Base-by-base conservation (phyloP, 2,888 invertebrate species). In the Morpho helenor region DNA sequence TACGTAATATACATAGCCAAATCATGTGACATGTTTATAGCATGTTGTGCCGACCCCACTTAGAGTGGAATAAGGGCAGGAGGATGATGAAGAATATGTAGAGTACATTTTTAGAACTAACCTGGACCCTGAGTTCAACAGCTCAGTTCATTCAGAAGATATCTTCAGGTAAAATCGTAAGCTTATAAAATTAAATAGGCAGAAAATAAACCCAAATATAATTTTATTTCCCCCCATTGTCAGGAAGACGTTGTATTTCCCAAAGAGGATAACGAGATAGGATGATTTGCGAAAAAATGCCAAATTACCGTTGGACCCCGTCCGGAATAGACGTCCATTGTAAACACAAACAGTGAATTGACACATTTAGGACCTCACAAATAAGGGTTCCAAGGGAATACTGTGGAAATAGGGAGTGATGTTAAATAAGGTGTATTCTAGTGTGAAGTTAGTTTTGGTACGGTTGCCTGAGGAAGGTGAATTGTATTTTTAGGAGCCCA, bases 261-360 rank as follows among this genome's bases (percentile, higher is more conserved):
- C 52, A 45, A 16, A 47, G 16, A 41, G 44, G 56, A 54, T 61
- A 61, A 61, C 59, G 60, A 58, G 58, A 57, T 49, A 40, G 47
- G 43, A 60, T 64, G 64, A 64, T 64, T 64, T 55, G 62, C 62
- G 49, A 64, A 55, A 62, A 31, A 64, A 62, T 47, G 48, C 55
- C 62, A 64, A 64, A 64, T 64, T 60, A 62, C 60, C 58, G 41
- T 31, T 46, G 61, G 51, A 51, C 61, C 63, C 60, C 47, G 48
- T 49, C 47, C 55, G 56, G 60, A 52, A 61, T 60, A 58, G 60
- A 60, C 58, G 60, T 53, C 50, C 48, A 61, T 58, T 63, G 63
- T 63, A 63, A 61, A 63, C 56, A 63, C 58, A 59, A 63, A 61
- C 56, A 56, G 63, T 63, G 63, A 63, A 59, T 58, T 54, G 63